Base-by-base conservation (phyloP, 2,113 vertebrate species). In the Anarrhichthys ocellatus region DNA sequence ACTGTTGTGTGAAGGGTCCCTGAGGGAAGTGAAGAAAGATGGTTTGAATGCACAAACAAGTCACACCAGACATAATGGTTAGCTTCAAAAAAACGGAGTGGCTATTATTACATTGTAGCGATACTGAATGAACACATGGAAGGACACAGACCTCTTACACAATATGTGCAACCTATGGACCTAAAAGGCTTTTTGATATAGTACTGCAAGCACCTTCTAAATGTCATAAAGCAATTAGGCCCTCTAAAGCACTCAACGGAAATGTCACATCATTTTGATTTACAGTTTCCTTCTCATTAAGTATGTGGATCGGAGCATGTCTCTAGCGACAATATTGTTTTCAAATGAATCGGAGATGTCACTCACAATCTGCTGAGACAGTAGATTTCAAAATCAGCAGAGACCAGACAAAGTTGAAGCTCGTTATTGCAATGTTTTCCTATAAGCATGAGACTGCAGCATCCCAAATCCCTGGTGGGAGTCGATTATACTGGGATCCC, bases 1-100 rank as follows among this genome's bases (percentile, higher is more conserved):
- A 88, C 80, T 80, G 76, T 76, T 88, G 81, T 84, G 87, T 78
- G 58, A 76, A 91, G 84, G 84, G 84, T 92, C 93, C 93, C 93
- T 93, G 92, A 92, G 91, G 91, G 92, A 91, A 82, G 87, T 82
- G 81, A 84, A 79, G 81, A 90, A 70, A 78, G 78, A 87, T 77
- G 78, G 78, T 85, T 70, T 75, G 76, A 90, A 92, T 73, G 74
- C 72, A 84, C 76, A 58, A 88, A 50, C 66, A 66, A 83, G 73
- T 87, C 81, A 73, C 68, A 76, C 67, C 62, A 81, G 74, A 87
- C 82, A 86, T 58, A 77, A 82, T 78, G 85, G 68, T 87, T 79
- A 59, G 76, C 84, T 84, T 90, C 56, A 79, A 75, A 80, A 32
- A 6, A 87, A 89, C 11, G 7, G 66, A 87, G 83, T 75, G 56